A percentile compares a stretch with the other conserved stretches of the same genome.
Evolutionary conservation across 2,797 vertebrate species (phyloP).

Genomic region (Sebastes itinus): DNA sequence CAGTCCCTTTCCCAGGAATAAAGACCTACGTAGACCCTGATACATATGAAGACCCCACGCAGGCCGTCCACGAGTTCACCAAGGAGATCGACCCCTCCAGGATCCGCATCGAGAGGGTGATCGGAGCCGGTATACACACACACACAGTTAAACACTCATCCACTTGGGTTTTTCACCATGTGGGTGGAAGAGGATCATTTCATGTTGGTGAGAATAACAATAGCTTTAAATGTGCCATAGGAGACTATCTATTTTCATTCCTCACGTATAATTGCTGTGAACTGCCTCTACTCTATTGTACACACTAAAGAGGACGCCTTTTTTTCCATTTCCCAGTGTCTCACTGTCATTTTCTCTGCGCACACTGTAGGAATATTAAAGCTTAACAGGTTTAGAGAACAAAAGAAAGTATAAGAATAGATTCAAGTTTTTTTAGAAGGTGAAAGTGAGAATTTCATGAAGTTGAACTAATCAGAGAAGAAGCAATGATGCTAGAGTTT

Average conservation of each 20-base stretch:
- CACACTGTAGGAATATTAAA: conserved; percentile 53
- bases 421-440: conserved; percentile 32
- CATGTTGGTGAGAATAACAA: conserved; percentile 37
- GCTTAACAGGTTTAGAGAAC: conserved; percentile 56
- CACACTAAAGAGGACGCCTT: conserved; percentile 9
- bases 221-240: conserved; percentile 41
- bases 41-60: conserved; percentile 92
- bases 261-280: conserved; percentile 26
- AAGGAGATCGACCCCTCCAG: conserved; percentile 95
- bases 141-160: conserved; percentile 2
- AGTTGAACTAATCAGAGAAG: conserved; percentile 57
- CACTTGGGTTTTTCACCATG: background rate
- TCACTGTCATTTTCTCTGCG: conserved; percentile 42
- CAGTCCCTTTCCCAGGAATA: conserved; percentile 89
- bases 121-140: conserved; percentile 87
- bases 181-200: conserved; percentile 12
- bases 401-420: conserved; percentile 59
- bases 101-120: conserved; percentile 95
- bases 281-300: conserved; percentile 6
- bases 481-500: conserved; percentile 10
- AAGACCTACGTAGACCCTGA: conserved; percentile 97
- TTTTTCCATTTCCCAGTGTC: conserved; percentile 27
- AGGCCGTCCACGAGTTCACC: conserved; percentile 95
- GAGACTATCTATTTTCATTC: conserved; percentile 60
- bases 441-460: conserved; percentile 36